Conservation (phyloP, 2,888 invertebrate genomes). For the Lochmaea crataegi region DNA sequence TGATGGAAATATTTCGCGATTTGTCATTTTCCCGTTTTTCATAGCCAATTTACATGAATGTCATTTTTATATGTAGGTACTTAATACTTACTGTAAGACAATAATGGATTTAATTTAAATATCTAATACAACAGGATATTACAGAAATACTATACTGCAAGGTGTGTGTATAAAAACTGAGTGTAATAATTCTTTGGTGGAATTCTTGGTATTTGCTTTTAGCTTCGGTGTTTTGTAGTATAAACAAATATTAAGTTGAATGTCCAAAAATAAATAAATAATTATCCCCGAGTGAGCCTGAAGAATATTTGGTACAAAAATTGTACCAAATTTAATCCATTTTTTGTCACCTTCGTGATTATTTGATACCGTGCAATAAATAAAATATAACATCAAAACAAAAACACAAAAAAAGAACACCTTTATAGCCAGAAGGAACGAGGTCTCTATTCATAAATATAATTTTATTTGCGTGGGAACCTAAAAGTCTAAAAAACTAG, state of each 20-base stretch:
- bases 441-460: slow-evolving; percentile 50
- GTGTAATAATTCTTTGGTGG: slow-evolving; percentile 24
- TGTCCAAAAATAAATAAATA: too few species aligned
- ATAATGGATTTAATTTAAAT: slow-evolving; percentile 39
- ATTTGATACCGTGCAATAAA: background rate
- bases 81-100: slow-evolving; percentile 40
- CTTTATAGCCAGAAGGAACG: slow-evolving; percentile 25
- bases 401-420: slow-evolving; percentile 26
- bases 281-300: too few species aligned
- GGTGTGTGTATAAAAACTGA: slow-evolving; percentile 28
- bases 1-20: too few species aligned
- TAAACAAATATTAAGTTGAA: too few species aligned
- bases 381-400: slow-evolving; percentile 20
- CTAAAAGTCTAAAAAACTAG: slow-evolving; percentile 43
- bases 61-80: slow-evolving; percentile 37
- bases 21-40: too few species aligned
- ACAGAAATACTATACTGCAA: slow-evolving; percentile 34
- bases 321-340: too few species aligned
- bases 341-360: too few species aligned
- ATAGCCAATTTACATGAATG: slow-evolving; percentile 40
- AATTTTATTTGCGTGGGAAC: slow-evolving; percentile 57
- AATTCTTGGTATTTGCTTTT: slow-evolving; percentile 25
- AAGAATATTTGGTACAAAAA: too few species aligned
- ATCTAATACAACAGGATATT: slow-evolving; percentile 42
- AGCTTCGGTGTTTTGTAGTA: background rate